Conservation (phyloP, 64 coral and sea anemone species). For the Montipora foliosa region DNA sequence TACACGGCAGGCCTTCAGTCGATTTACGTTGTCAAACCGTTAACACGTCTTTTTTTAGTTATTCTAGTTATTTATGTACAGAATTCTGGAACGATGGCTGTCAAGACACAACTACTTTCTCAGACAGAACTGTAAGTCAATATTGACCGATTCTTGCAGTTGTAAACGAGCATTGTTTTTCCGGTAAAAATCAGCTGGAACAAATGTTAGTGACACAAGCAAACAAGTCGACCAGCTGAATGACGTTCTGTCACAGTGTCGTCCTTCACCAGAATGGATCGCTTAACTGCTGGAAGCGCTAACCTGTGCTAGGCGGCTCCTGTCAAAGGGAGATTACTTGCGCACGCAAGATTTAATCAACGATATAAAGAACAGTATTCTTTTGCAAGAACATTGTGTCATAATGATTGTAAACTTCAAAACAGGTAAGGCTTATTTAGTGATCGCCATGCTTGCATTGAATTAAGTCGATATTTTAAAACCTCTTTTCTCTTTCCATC, state of each 20-base stretch:
- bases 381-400: background rate
- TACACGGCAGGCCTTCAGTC: too few species aligned
- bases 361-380: background rate
- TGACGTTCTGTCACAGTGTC: background rate
- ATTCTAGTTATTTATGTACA: background rate
- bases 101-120: background rate
- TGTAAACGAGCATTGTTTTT: background rate
- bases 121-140: background rate
- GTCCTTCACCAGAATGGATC: background rate
- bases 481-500: too few species aligned
- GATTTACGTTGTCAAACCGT: too few species aligned
- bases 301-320: background rate
- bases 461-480: too few species aligned
- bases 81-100: background rate
- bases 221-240: background rate
- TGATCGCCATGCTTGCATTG: too few species aligned
- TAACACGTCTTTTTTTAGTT: too few species aligned
- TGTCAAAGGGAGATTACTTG: background rate
- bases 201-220: background rate
- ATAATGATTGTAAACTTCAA: background rate
- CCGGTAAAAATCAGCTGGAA: constrained; percentile 20
- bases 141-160: background rate
- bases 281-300: background rate
- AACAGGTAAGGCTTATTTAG: background rate
- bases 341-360: background rate